Percentiles rank a stretch among this genome's conserved stretches.
phyloP scores from a whole-genome alignment of 2,113 vertebrate species.

The Sturnira hondurensis region DNA sequence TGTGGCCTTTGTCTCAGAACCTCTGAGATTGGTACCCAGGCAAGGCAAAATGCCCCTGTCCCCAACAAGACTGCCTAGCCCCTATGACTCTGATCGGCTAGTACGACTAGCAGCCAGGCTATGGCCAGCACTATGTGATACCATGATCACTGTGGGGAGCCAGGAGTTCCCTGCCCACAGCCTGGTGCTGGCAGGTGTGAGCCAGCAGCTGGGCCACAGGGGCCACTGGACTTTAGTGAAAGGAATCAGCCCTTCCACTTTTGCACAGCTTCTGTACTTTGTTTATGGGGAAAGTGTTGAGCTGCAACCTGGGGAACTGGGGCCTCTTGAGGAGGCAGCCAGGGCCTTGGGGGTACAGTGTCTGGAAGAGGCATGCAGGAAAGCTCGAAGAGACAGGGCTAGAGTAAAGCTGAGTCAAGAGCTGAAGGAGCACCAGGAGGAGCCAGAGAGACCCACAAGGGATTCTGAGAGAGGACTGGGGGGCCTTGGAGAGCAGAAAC shows the following conservation, averaged over 20 bases:
- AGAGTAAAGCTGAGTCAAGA: not conserved
- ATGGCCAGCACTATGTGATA: conserved; percentile 83
- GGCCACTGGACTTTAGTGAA: conserved; percentile 68
- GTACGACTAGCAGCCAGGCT: conserved; percentile 83
- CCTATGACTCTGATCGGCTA: conserved; percentile 76
- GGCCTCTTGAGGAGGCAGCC: conserved; percentile 81
- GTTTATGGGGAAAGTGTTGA: conserved; percentile 80
- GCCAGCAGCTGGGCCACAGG: conserved; percentile 77
- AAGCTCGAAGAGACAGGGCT: not conserved
- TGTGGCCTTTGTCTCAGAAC: conserved; percentile 29
- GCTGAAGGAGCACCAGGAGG: not conserved
- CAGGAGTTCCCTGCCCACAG: conserved; percentile 86
- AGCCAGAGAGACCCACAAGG: not conserved
- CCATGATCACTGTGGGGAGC: conserved; percentile 80
- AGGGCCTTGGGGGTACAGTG: conserved; percentile 80
- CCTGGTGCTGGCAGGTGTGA: conserved; percentile 86
- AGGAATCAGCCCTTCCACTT: conserved; percentile 84
- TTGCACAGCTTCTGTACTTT: conserved; percentile 87
- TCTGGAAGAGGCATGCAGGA: conserved; percentile 82
- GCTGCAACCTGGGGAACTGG: conserved; percentile 58
- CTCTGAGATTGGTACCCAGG: conserved; percentile 30
- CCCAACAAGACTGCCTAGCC: conserved; percentile 51
- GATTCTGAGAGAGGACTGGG: not conserved
- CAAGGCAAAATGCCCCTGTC: conserved; percentile 45
- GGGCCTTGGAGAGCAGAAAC: not conserved